phyloP scores from a whole-genome alignment of 1,140 invertebrate genomes.

The Tetramorium parvispinum region DNA sequence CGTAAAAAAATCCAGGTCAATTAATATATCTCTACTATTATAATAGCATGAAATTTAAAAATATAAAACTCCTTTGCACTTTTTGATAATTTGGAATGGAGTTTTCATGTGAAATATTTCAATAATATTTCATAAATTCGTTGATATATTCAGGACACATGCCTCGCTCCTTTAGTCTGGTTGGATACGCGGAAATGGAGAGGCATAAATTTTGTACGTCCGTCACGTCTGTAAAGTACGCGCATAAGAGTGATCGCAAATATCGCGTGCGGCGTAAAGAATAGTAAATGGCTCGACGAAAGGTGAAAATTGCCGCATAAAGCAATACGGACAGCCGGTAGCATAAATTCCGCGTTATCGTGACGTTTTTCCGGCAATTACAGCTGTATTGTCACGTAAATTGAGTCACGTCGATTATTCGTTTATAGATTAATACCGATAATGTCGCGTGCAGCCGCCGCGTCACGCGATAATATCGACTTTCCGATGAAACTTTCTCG shows the following conservation, averaged over 20 bases:
- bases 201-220: constrained; percentile 1
- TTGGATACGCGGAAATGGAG: not conserved
- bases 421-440: constrained; percentile 39
- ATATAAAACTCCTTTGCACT: not conserved
- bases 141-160: constrained; percentile 20
- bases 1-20: not conserved
- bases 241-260: constrained; percentile 16
- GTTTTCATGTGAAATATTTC: not conserved
- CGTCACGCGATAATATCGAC: constrained; percentile 50
- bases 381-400: constrained; percentile 24
- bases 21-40: not conserved
- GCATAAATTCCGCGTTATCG: constrained; percentile 24
- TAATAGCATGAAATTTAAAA: not conserved
- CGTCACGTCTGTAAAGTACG: constrained; percentile 14
- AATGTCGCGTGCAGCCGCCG: constrained; percentile 25
- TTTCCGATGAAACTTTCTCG: not conserved
- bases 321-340: not conserved
- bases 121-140: not conserved
- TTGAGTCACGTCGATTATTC: constrained; percentile 31
- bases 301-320: constrained; percentile 27
- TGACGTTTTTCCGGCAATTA: constrained; percentile 35
- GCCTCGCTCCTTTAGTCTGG: not conserved
- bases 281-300: not conserved
- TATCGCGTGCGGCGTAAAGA: constrained; percentile 34
- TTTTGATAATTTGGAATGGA: not conserved